Percentiles rank a stretch among this genome's conserved stretches.
phyloP scores from a whole-genome alignment of 2,113 vertebrate genomes.

The Alethe castanea region DNA sequence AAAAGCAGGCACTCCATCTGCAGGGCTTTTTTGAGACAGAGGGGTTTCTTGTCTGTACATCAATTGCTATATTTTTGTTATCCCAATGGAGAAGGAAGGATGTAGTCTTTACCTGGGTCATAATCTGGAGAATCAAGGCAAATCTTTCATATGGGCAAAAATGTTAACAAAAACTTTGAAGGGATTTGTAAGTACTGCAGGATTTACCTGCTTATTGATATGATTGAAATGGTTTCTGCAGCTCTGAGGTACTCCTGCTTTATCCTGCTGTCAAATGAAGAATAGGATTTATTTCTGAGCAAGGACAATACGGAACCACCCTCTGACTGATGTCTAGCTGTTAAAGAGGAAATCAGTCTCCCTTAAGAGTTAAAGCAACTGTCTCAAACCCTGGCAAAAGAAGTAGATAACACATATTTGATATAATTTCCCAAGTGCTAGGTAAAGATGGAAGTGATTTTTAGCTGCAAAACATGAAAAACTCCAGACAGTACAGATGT shows the following conservation, averaged over 20 bases:
- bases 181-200: neutral
- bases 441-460: conserved; percentile 26
- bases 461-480: neutral
- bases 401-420: neutral
- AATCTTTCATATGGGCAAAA: neutral
- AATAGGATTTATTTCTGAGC: conserved; percentile 9
- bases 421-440: neutral
- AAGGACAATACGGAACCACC: neutral
- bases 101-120: neutral
- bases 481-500: neutral
- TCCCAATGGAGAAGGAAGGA: neutral
- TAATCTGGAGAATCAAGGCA: neutral
- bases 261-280: neutral
- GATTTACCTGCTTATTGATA: neutral
- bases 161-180: neutral
- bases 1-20: neutral
- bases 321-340: neutral
- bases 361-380: neutral
- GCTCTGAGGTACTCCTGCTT: neutral
- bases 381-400: conserved; percentile 3
- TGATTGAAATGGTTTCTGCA: conserved; percentile 16
- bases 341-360: neutral
- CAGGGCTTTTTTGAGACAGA: neutral
- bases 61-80: neutral
- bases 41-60: neutral